Base-by-base conservation (phyloP, 1,140 invertebrate species). In the Solenopsis invicta region DNA sequence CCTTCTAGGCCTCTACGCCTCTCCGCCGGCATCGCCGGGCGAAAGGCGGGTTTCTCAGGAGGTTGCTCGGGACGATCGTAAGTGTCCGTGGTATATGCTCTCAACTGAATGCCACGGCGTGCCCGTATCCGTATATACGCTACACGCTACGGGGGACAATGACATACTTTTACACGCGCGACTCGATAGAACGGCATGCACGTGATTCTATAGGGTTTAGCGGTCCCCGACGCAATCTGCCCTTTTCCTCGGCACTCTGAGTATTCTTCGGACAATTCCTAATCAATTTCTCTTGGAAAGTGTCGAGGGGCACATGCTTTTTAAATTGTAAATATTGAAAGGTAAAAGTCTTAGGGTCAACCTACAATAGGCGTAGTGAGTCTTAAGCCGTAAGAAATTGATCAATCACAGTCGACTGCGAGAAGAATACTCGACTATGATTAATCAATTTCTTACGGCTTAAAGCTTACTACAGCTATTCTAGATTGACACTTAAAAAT, bases 31-130 rank as follows among this genome's bases (percentile, higher is more conserved):
- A 10, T 18, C 37, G 10, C 18, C 37, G 50, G 86, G 90, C 90
- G 91, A 92, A 92, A 92, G 91, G 91, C 86, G 78, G 82, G 80
- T 91, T 91, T 92, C 91, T 86, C 85, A 87, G 81, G 78, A 88
- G 77, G 77, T 86, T 52, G 74, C 66, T 75, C 50, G 52, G 66
- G 78, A 88, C 74, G 66, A 61, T 88, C 81, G 52, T n/a, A 45
- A 76, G 56, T 78, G 45, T 59, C 75, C 71, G 82, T 72, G 75
- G 61, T 86, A 71, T 82, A 67, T 87, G 69, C 21, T 84, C 64
- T 48, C 76, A 37, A 64, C 29, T 86, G 88, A 90, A 89, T 90
- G 88, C 76, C 88, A 90, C 62, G 56, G 67, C 61, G 18, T 41
- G 24, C 34, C 52, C 62, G 41, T 71, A 80, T 34, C 52, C 41